Conservation (phyloP, 2,888 invertebrate genomes). For the Ctenicera cuprea region DNA sequence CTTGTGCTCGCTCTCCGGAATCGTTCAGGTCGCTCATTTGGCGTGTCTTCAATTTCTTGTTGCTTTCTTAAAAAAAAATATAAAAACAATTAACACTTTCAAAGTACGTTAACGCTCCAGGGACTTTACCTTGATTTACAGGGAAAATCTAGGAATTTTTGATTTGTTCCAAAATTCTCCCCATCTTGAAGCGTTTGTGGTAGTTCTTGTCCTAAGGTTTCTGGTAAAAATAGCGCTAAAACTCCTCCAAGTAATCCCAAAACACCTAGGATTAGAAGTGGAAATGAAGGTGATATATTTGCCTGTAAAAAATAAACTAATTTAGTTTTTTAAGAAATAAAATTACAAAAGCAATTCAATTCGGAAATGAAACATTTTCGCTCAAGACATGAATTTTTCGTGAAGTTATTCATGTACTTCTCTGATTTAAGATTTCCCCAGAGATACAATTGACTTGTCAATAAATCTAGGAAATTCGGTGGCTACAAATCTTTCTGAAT, state of each 20-base stretch:
- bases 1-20: slow-evolving; percentile 73
- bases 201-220: slow-evolving; percentile 89
- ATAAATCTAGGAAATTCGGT: not conserved
- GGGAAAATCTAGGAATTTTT: slow-evolving; percentile 88
- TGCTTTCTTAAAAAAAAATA: slow-evolving; percentile 5
- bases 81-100: slow-evolving; percentile 10
- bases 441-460: slow-evolving; percentile 1
- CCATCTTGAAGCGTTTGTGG: slow-evolving; percentile 92
- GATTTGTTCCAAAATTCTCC: slow-evolving; percentile 88
- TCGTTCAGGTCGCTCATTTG: slow-evolving; percentile 62
- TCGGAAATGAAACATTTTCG: too few relatives aligned
- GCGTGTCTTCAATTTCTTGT: slow-evolving; percentile 59
- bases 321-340: not conserved
- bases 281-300: slow-evolving; percentile 82
- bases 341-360: slow-evolving; percentile 17
- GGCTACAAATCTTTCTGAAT: too few relatives aligned
- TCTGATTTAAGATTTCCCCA: not conserved
- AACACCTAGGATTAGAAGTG: slow-evolving; percentile 85
- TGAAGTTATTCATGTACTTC: too few relatives aligned
- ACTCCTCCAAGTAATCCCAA: slow-evolving; percentile 85
- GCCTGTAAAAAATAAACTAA: slow-evolving; percentile 73
- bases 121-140: slow-evolving; percentile 80
- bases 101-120: not conserved
- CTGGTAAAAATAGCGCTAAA: slow-evolving; percentile 87
- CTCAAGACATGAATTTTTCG: too few relatives aligned